Evolutionary conservation across 30 jellyfish, hydroid and myxozoan genomes (phyloP).

Genomic region (Turritopsis rubra): DNA sequence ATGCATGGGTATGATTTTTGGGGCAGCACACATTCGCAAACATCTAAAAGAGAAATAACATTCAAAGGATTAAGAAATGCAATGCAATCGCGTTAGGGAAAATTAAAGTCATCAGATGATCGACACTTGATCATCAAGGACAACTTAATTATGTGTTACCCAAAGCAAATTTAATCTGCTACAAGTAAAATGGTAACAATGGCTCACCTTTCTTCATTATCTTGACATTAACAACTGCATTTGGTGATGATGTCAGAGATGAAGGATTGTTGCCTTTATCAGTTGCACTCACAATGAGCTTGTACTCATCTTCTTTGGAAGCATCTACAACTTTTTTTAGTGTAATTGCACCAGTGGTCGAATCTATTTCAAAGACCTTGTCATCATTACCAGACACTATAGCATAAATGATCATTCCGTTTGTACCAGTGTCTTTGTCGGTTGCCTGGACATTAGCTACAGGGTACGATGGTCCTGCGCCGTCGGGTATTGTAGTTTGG

Average conservation of each 20-base stretch:
- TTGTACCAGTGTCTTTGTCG: slow-evolving; percentile 59
- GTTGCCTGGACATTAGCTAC: slow-evolving; percentile 43
- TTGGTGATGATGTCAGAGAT: not conserved
- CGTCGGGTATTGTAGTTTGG: not conserved
- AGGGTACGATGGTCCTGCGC: not conserved
- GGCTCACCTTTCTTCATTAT: slow-evolving; percentile 6
- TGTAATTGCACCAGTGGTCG: slow-evolving; percentile 63
- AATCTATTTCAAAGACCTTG: slow-evolving; percentile 54
- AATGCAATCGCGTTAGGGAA: too few species aligned
- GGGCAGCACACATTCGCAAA: not conserved
- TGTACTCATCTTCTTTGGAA: slow-evolving; percentile 56
- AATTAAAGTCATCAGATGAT: not conserved
- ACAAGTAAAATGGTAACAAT: not conserved
- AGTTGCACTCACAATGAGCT: slow-evolving; percentile 57
- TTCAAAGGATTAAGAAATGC: too few species aligned
- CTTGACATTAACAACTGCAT: slow-evolving; percentile 5
- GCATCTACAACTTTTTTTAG: slow-evolving; percentile 61
- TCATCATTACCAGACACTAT: slow-evolving; percentile 62
- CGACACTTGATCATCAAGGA: too few species aligned
- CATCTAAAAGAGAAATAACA: not conserved
- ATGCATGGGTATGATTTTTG: slow-evolving; percentile 7
- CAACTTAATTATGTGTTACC: not conserved
- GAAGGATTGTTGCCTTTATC: slow-evolving; percentile 54
- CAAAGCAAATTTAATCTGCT: not conserved
- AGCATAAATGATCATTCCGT: slow-evolving; percentile 47